Conservation (phyloP, 1,140 invertebrate species). For the Tyrophagus putrescentiae region DNA sequence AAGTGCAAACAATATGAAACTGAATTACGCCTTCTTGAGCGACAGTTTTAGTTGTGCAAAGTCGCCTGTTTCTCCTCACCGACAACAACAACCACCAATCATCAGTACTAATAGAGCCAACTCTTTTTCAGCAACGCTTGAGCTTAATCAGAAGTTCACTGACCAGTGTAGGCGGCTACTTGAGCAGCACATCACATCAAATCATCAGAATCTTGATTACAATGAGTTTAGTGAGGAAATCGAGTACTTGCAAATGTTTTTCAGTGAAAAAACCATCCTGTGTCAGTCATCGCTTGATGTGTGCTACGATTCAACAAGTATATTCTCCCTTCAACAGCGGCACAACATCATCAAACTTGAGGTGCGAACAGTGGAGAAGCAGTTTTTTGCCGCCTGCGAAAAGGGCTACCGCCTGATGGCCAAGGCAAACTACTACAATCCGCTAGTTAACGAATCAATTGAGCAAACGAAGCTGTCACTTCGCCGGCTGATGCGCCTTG, state of each 20-base stretch:
- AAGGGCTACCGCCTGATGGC: neutral
- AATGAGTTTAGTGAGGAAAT: neutral
- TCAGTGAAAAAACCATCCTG: neutral
- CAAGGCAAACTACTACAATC: neutral
- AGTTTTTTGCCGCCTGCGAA: neutral
- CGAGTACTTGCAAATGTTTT: neutral
- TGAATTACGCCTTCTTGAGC: neutral
- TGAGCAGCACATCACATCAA: neutral
- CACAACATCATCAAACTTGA: conserved; percentile 9
- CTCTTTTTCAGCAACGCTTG: neutral
- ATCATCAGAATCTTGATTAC: neutral
- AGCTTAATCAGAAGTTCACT: neutral
- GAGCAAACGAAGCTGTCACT: neutral
- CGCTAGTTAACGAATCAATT: neutral
- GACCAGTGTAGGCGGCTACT: neutral
- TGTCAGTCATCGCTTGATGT: neutral
- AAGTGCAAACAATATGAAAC: conserved; percentile 1
- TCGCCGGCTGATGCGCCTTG: neutral
- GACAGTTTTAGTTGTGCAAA: neutral
- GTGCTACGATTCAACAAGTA: neutral
- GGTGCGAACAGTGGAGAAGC: neutral
- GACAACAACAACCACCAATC: neutral
- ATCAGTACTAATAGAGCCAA: neutral
- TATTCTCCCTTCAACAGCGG: neutral
- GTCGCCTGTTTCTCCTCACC: neutral